phyloP scores from a whole-genome alignment of 64 coral and sea anemone genomes.

The Montipora sp. region DNA sequence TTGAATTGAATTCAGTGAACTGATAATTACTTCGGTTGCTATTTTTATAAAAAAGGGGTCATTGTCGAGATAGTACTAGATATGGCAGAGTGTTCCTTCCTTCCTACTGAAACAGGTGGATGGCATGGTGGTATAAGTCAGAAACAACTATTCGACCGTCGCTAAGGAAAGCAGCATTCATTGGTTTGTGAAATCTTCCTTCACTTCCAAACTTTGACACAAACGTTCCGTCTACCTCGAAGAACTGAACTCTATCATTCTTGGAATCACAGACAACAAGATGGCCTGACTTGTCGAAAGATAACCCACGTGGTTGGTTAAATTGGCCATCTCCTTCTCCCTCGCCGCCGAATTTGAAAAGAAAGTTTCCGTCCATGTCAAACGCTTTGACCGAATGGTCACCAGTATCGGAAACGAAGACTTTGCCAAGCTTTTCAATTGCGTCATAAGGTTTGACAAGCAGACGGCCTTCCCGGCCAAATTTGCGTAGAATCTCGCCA shows the following conservation, averaged over 20 bases:
- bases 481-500: slow-evolving; percentile 28
- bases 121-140: slow-evolving; percentile 1
- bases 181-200: slow-evolving; percentile 3
- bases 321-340: slow-evolving; percentile 47
- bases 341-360: slow-evolving; percentile 46
- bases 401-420: slow-evolving; percentile 36
- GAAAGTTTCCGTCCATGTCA: slow-evolving; percentile 33
- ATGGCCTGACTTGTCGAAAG: slow-evolving; percentile 46
- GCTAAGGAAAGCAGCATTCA: not conserved
- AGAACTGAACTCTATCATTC: slow-evolving; percentile 62
- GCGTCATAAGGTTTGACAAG: slow-evolving; percentile 54
- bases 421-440: slow-evolving; percentile 12
- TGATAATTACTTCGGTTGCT: no score
- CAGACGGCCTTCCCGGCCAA: not conserved
- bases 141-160: slow-evolving; percentile 5
- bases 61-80: not conserved
- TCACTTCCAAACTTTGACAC: slow-evolving; percentile 17
- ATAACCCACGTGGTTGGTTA: slow-evolving; percentile 41
- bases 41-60: no score
- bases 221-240: not conserved
- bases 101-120: slow-evolving; percentile 7
- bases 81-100: not conserved
- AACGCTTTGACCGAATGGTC: slow-evolving; percentile 67
- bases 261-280: slow-evolving; percentile 68
- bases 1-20: no score